Percentiles rank a stretch among this genome's conserved stretches.
Conservation (phyloP, 53 echinoderm and acorn worm species). For the Echinometra lucunter region DNA sequence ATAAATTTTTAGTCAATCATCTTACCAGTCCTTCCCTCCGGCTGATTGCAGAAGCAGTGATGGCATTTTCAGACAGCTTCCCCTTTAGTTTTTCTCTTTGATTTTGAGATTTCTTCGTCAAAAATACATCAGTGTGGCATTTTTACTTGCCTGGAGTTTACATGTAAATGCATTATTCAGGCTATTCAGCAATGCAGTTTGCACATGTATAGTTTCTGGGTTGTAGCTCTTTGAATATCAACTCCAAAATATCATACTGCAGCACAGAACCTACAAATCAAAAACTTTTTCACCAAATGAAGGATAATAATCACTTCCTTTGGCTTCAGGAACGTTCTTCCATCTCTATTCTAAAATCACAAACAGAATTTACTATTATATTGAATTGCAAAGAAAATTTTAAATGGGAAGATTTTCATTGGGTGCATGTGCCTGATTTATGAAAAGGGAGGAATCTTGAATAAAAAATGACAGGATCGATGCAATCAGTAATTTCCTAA, state of each 20-base stretch:
- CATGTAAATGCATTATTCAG: neutral
- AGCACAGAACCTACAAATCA: neutral
- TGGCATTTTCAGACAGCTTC: slow-evolving; percentile 32
- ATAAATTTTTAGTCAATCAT: slow-evolving; percentile 55
- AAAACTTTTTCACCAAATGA: too few relatives aligned
- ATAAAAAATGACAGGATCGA: too few relatives aligned
- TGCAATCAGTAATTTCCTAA: too few relatives aligned
- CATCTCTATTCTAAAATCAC: neutral
- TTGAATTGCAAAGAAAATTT: too few relatives aligned
- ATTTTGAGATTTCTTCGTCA: neutral
- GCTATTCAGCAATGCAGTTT: neutral
- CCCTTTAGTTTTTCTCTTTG: neutral
- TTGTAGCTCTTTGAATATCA: neutral
- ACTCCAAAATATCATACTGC: neutral
- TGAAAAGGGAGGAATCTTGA: too few relatives aligned
- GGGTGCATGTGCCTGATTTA: too few relatives aligned
- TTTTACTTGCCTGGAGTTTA: neutral
- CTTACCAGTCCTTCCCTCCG: slow-evolving; percentile 21
- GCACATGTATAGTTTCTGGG: neutral
- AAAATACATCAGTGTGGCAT: neutral
- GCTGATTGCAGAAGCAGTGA: slow-evolving; percentile 50
- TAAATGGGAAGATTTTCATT: too few relatives aligned
- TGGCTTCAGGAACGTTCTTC: neutral
- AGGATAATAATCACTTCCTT: too few relatives aligned
- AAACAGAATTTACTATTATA: too few relatives aligned